A percentile compares a stretch with the other conserved stretches of the same genome.
Conservation (phyloP, 2,113 vertebrate genomes). For the Pseudonaja textilis region DNA sequence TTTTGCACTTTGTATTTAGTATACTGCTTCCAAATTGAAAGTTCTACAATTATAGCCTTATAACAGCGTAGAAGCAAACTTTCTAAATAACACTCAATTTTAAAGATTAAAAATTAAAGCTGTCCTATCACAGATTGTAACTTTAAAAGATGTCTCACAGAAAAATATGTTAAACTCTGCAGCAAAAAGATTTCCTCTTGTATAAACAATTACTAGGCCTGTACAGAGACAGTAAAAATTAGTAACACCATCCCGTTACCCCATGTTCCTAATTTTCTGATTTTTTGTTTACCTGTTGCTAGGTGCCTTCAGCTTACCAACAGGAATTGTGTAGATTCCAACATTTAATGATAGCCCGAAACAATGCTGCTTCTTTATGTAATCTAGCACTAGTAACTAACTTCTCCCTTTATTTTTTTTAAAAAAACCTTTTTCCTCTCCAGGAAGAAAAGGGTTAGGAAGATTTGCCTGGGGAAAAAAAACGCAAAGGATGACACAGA, state of each 20-base stretch:
- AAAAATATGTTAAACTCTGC: neutral
- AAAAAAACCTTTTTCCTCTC: neutral
- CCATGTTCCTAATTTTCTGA: neutral
- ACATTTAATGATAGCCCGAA: neutral
- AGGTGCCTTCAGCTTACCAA: neutral
- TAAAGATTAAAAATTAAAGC: neutral
- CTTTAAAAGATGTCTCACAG: neutral
- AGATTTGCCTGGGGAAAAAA: neutral
- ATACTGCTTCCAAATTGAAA: neutral
- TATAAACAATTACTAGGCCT: neutral
- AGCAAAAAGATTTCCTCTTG: neutral
- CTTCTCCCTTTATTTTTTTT: neutral
- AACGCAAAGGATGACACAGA: neutral
- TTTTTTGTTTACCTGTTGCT: neutral
- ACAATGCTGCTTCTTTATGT: neutral
- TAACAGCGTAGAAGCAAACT: neutral
- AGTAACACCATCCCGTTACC: neutral
- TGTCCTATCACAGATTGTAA: neutral
- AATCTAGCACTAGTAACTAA: neutral
- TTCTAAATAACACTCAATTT: neutral
- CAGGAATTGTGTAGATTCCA: neutral
- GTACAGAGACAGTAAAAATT: neutral
- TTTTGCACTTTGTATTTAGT: neutral
- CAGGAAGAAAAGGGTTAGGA: neutral
- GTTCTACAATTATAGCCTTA: neutral